Conservation (phyloP, 2,113 vertebrate genomes). For the Hippocampus barbouri region DNA sequence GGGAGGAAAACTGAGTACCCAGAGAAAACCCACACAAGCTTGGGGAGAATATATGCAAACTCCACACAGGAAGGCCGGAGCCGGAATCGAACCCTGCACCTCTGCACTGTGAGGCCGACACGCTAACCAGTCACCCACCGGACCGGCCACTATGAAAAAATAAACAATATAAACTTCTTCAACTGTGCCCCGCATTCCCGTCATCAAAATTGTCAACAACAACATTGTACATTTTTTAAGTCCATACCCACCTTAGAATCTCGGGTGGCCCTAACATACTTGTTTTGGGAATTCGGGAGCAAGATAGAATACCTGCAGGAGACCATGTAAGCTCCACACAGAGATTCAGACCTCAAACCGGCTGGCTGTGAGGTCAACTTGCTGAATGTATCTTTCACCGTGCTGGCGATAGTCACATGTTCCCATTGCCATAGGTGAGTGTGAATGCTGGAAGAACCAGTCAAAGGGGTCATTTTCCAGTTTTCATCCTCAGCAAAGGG, state of each 20-base stretch:
- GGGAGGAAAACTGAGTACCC: too few relatives aligned
- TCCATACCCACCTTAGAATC: background rate
- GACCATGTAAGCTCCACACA: background rate
- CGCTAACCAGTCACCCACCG: too few relatives aligned
- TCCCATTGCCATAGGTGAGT: background rate
- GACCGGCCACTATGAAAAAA: background rate
- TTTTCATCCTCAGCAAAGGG: background rate
- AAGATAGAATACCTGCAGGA: background rate
- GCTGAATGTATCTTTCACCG: background rate
- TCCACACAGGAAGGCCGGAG: too few relatives aligned
- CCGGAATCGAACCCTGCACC: too few relatives aligned
- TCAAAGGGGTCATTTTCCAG: background rate
- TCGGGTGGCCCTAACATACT: background rate
- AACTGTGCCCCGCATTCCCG: background rate
- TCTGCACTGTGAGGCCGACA: too few relatives aligned
- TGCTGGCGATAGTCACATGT: background rate
- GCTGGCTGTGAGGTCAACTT: background rate
- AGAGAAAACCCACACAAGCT: too few relatives aligned
- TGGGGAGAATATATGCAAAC: too few relatives aligned
- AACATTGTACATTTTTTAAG: background rate
- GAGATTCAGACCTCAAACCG: background rate
- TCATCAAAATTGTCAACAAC: background rate
- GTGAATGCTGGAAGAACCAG: background rate
- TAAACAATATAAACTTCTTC: background rate
- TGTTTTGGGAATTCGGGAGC: background rate